Base-by-base conservation (phyloP, 2,888 invertebrate genomes). In the Phymatocera aterrima region DNA sequence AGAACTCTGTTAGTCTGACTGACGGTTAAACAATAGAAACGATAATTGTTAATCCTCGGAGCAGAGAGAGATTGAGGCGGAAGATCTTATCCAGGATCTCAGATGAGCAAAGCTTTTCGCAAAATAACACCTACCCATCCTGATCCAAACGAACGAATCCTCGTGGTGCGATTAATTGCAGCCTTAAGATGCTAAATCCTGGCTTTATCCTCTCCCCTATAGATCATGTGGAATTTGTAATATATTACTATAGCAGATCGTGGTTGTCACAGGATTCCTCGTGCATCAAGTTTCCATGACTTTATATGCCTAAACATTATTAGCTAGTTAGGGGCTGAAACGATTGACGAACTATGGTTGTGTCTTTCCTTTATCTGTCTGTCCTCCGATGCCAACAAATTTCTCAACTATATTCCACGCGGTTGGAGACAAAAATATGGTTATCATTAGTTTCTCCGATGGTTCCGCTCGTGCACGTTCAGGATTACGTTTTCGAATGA, bases 161-260 rank as follows among this genome's bases (percentile, higher is more conserved):
- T 51, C n/a, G n/a, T 31, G 34, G 72, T 72, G 15, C 72, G 51
- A 72, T 72, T 72, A 72, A 72, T 72, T 51, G 15, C 51, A 34
- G 48, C 21, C 51, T 72, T 34, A 18, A 51, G 72, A 72, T 24
- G 72, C 21, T 72, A 51, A 72, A n/a, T 4, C 72, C 34, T 12
- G 51, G 72, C 34, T 51, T 72, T 51, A 72, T 72, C 72, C 18
- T 34, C 31, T 10, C n/a, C 21, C 72, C 18, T 72, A n/a, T n/a
- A 18, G 34, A 51, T 51, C 72, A 34, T 51, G 72, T 34, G n/a
- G 21, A 72, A 72, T 72, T 72, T 72, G 28, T 72, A 28, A 72
- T 10, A 51, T 72, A 51, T 72, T 51, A 34, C 51, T 8, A 43
- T 34, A 70, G 34, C 48, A n/a, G n/a, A 24, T 4, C n/a, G 51